Evolutionary conservation across 2,888 invertebrate species (phyloP), one percentile per base, ranked within the genome.

Genomic region (Tinea semifulvella): DNA sequence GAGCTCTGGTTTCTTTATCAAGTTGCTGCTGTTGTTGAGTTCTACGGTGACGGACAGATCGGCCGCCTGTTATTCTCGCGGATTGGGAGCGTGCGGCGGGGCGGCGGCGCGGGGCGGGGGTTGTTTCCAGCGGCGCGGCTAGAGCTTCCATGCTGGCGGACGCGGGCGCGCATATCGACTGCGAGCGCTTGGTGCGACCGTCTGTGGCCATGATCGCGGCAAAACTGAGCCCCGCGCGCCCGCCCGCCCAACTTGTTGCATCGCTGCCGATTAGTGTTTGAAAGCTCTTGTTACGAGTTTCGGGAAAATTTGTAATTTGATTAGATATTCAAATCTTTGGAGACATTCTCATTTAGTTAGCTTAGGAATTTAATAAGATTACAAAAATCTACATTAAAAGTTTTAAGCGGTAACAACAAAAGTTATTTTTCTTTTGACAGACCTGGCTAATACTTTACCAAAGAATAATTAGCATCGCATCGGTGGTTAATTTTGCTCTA

Each of bases 11-110:
- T 50, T 84, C 85, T 11, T 80, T 60, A 52, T 80, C 79, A 43
- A 80, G 53, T 51, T 75, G 79, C 52, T 77, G 74, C 57, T 75
- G 75, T 55, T 72, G 76, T 56, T 64, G 82, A 57, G 68, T 82
- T 42, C 69, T 61, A 47, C 76, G 58, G 56, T 73, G 72, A 55
- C 79, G 63, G 46, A 80, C 73, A 39, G 87, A 87, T 44, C 88
- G 82, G 46, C 85, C 86, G 47, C 88, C 86, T 43, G 88, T 85
- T 53, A 89, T 84, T 46, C 90, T 71, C 10, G 90, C 91, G 53
- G 89, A 89, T 65, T 91, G 90, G 3, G 90, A 89, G 42, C 91
- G 81, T n/a, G 89, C 83, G 13, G 91, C 90, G 1, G 89, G 89
- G 45, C 87, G 73, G 10, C 89, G 80, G 35, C 87, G 76, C 39